Evolutionary conservation across 2,113 vertebrate genomes (phyloP).

Genomic region (Emydura subglobosa): DNA sequence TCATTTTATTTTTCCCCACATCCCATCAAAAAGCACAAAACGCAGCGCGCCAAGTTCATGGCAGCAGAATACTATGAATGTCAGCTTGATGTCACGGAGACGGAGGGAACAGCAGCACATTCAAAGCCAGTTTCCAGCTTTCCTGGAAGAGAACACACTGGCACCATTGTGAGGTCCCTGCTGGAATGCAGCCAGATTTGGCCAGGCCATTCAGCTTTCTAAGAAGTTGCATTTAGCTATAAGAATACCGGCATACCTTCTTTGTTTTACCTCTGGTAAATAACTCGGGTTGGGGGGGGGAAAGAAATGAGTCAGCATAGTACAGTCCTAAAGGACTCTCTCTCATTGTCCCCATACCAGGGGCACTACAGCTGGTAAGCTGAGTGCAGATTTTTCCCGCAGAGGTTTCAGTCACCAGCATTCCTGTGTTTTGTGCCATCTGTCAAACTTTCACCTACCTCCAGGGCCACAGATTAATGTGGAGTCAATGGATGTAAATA

Average conservation of each 20-base stretch:
- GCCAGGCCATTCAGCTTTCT: conserved; percentile 24
- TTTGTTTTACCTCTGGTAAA: not conserved
- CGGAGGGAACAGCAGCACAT: conserved; percentile 16
- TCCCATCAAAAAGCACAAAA: not conserved
- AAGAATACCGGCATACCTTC: not conserved
- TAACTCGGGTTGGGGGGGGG: not conserved
- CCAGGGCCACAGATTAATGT: not conserved
- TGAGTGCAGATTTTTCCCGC: not conserved
- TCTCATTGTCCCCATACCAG: not conserved
- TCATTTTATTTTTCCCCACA: not conserved
- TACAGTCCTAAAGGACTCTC: not conserved
- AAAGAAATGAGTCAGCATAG: not conserved
- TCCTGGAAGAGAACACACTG: conserved; percentile 47
- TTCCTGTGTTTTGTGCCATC: not conserved
- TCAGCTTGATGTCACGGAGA: conserved; percentile 13
- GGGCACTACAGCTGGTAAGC: not conserved
- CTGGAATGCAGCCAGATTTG: not conserved
- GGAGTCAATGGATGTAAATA: not conserved
- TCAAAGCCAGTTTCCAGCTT: conserved; percentile 35
- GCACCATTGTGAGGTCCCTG: not conserved
- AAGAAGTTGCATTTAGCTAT: conserved; percentile 35
- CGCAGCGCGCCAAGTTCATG: not conserved
- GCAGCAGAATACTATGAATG: not conserved
- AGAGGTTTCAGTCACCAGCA: not conserved
- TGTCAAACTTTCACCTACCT: not conserved